A percentile compares a stretch with the other conserved stretches of the same genome.
Evolutionary conservation across 2,797 vertebrate species (phyloP).

Genomic region (Melanotaenia trifasciata): DNA sequence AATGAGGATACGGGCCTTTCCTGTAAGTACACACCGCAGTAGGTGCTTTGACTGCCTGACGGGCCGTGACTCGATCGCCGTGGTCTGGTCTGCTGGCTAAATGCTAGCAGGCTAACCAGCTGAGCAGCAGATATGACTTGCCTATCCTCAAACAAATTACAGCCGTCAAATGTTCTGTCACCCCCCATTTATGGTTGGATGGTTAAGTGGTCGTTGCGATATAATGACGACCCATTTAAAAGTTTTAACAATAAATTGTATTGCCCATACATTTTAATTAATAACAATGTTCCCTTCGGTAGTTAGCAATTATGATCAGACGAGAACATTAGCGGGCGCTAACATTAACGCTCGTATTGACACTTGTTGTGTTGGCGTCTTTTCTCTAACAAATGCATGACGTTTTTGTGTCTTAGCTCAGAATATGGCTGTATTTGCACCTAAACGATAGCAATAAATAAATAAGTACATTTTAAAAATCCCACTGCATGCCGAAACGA

Average conservation of each 20-base stretch:
- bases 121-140: conserved; percentile 49
- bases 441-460: background rate
- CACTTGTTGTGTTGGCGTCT: conserved; percentile 73
- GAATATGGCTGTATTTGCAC: background rate
- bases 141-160: conserved; percentile 52
- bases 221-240: background rate
- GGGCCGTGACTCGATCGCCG: conserved; percentile 70
- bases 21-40: conserved; percentile 87
- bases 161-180: conserved; percentile 6
- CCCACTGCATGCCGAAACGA: background rate
- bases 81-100: conserved; percentile 63
- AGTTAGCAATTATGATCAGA: conserved; percentile 45
- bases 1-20: conserved; percentile 99
- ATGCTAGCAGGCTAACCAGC: conserved; percentile 64
- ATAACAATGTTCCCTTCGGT: conserved; percentile 18
- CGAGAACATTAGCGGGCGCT: conserved; percentile 49
- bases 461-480: background rate
- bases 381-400: background rate
- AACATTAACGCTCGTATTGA: conserved; percentile 62
- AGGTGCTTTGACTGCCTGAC: conserved; percentile 48
- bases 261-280: conserved; percentile 10
- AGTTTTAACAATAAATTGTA: conserved; percentile 7
- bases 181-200: background rate
- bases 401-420: background rate
- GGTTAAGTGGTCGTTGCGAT: background rate